Conservation (phyloP, 2,888 invertebrate genomes). For the Agrilus mali region DNA sequence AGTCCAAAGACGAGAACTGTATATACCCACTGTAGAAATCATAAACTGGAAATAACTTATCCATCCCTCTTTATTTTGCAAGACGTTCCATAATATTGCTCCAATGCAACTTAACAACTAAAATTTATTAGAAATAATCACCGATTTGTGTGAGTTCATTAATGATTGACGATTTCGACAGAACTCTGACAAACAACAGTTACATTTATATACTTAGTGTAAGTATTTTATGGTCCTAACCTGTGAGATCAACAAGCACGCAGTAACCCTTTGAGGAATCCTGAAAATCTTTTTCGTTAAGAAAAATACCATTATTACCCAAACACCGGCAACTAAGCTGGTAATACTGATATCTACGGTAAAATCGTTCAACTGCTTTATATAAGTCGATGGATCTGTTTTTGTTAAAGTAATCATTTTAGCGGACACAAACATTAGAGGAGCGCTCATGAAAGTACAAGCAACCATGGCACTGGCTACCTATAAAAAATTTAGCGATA, state of each 20-base stretch:
- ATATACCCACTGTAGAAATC: constrained; percentile 63
- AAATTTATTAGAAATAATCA: constrained; percentile 9
- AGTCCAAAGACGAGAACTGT: constrained; percentile 76
- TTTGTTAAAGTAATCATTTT: constrained; percentile 78
- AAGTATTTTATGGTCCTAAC: constrained; percentile 33
- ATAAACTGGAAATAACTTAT: constrained; percentile 60
- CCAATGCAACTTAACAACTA: constrained; percentile 58
- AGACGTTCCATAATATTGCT: constrained; percentile 60
- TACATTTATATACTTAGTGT: too few relatives aligned
- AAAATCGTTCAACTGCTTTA: constrained; percentile 62
- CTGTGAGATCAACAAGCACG: constrained; percentile 69
- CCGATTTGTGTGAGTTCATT: neutral
- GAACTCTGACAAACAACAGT: too few relatives aligned
- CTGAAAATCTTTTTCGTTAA: constrained; percentile 63
- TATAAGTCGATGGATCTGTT: constrained; percentile 55
- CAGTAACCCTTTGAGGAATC: constrained; percentile 72
- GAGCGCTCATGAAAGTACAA: constrained; percentile 88
- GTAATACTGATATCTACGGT: constrained; percentile 76
- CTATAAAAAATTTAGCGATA: constrained; percentile 34
- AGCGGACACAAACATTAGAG: constrained; percentile 89
- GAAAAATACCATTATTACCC: constrained; percentile 63
- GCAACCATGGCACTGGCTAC: constrained; percentile 90
- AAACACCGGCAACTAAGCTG: constrained; percentile 62
- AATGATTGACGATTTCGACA: too few relatives aligned
- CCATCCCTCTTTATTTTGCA: constrained; percentile 44